Evolutionary conservation across 2,113 vertebrate genomes (phyloP).

Genomic region (Scartelaos histophorus): DNA sequence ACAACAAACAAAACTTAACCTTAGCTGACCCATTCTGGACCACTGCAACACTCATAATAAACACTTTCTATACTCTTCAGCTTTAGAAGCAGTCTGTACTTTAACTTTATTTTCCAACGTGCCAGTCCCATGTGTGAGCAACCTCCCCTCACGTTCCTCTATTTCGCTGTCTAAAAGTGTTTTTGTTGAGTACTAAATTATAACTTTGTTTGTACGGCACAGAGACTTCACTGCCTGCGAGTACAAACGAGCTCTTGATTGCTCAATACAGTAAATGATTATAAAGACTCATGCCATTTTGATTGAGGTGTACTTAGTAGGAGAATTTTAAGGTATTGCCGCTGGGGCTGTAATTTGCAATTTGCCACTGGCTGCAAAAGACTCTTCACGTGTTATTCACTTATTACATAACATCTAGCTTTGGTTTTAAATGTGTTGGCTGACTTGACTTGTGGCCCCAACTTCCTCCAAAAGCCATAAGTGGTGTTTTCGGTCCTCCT

Average conservation of each 20-base stretch:
- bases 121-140: background rate
- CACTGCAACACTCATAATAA: background rate
- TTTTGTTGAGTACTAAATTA: constrained; percentile 48
- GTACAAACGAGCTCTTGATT: constrained; percentile 20
- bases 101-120: background rate
- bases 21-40: background rate
- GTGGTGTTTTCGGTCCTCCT: constrained; percentile 9
- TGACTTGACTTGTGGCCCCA: constrained; percentile 10
- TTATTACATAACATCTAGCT: constrained; percentile 9
- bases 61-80: constrained; percentile 29
- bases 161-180: constrained; percentile 15
- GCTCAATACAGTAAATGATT: constrained; percentile 9
- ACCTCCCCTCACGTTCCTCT: constrained; percentile 11
- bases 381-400: background rate
- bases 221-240: constrained; percentile 22
- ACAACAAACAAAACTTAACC: background rate
- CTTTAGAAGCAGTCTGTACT: constrained; percentile 9
- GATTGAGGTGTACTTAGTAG: constrained; percentile 17
- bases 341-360: background rate
- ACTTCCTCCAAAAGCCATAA: constrained; percentile 50
- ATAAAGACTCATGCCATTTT: background rate
- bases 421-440: constrained; percentile 3
- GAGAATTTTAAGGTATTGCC: background rate
- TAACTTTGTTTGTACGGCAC: constrained; percentile 11
- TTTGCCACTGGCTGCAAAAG: background rate